A percentile compares a stretch with the other conserved stretches of the same genome.
These are phyloP conservation scores for Bufotes viridis DNA, from an alignment of 2,797 vertebrate species.

Conservation along the genomic window DNA sequence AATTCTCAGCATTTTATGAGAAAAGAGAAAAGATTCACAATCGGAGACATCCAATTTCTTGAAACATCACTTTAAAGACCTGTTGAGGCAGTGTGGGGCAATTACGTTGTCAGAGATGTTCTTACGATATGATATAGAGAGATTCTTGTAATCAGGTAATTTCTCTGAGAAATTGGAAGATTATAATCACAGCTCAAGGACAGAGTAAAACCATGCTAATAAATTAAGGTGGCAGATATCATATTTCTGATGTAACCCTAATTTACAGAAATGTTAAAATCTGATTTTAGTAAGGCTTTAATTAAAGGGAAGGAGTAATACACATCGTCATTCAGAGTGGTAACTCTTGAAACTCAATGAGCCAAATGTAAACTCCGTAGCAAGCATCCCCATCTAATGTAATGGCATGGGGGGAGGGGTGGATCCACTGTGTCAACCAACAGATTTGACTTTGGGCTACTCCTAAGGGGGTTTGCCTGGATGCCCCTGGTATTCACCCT, in stretches of 20 bases:
- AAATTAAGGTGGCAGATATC: not conserved
- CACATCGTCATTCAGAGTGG: not conserved
- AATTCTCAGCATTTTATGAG: not conserved
- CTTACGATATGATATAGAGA: conserved; percentile 51
- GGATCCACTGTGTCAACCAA: too few relatives aligned
- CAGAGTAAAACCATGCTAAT: not conserved
- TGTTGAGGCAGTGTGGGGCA: conserved; percentile 15
- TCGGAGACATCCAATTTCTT: conserved; percentile 26
- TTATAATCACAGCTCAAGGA: conserved; percentile 38
- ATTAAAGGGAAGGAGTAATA: not conserved
- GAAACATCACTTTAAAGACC: not conserved
- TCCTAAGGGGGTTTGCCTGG: too few relatives aligned
- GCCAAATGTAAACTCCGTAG: too few relatives aligned
- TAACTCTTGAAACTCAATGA: too few relatives aligned
- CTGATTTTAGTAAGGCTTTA: not conserved
- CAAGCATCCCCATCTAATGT: too few relatives aligned
- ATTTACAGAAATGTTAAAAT: not conserved
- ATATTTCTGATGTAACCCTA: not conserved
- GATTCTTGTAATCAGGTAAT: conserved; percentile 42
- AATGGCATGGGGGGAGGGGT: too few relatives aligned
- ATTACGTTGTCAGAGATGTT: conserved; percentile 56
- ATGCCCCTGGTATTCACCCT: too few relatives aligned
- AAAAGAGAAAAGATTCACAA: not conserved
- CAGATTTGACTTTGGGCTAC: too few relatives aligned
- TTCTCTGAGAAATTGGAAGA: conserved; percentile 25